Percentiles rank a stretch among this genome's conserved stretches.
Evolutionary conservation across 2,888 invertebrate species (phyloP).

Genomic region (Oscheius sp.): DNA sequence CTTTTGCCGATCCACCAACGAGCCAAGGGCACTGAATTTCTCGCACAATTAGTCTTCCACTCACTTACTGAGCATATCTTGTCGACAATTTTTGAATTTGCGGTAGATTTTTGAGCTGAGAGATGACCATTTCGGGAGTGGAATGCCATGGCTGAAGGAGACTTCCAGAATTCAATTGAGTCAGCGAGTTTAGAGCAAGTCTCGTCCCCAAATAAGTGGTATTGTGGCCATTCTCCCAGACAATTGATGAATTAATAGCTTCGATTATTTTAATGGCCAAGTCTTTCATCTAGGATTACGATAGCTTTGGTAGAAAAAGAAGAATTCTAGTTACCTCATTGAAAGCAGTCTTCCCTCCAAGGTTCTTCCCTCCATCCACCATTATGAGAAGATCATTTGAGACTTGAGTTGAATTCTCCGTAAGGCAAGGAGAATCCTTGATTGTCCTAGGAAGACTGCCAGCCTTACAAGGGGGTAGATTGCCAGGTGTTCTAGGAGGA

Average conservation of each 20-base stretch:
- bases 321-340: too few relatives aligned
- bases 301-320: too few relatives aligned
- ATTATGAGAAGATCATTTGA: neutral
- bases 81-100: neutral
- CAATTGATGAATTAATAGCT: neutral
- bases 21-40: neutral
- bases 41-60: too few relatives aligned
- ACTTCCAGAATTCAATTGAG: neutral
- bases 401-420: neutral
- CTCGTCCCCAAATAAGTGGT: neutral
- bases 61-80: neutral
- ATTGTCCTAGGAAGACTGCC: too few relatives aligned
- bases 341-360: neutral
- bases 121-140: neutral
- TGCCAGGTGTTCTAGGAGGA: neutral
- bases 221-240: neutral
- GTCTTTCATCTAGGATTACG: neutral
- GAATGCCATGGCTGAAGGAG: neutral
- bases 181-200: neutral
- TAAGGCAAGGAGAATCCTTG: too few relatives aligned
- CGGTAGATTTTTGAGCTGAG: neutral
- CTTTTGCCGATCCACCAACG: neutral
- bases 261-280: neutral
- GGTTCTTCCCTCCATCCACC: neutral
- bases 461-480: neutral